A percentile compares a stretch with the other conserved stretches of the same genome.
Evolutionary conservation across 2,797 vertebrate species (phyloP).

Genomic region (Pristis pectinata): DNA sequence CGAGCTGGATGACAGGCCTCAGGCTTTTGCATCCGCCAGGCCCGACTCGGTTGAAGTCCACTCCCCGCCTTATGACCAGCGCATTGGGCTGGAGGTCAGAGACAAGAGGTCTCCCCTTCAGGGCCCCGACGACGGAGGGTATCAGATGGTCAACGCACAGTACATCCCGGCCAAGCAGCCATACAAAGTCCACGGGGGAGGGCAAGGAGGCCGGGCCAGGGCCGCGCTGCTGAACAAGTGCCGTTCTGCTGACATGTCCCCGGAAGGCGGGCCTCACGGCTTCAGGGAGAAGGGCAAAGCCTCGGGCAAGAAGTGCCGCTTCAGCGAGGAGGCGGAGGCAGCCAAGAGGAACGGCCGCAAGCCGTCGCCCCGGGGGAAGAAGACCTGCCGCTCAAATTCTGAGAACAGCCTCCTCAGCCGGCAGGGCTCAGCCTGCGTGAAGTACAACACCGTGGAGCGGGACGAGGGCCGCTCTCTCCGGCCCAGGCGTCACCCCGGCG

Average conservation of each 20-base stretch:
- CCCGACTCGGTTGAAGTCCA: slow-evolving; percentile 49
- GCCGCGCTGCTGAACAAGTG: slow-evolving; percentile 46
- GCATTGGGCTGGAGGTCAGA: slow-evolving; percentile 41
- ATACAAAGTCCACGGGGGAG: slow-evolving; percentile 40
- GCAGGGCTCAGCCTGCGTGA: slow-evolving; percentile 51
- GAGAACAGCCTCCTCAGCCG: slow-evolving; percentile 71
- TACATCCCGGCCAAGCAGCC: slow-evolving; percentile 68
- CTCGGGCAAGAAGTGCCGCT: slow-evolving; percentile 64
- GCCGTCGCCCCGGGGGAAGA: slow-evolving; percentile 55
- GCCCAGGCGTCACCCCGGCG: slow-evolving; percentile 37
- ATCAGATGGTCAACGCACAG: slow-evolving; percentile 68
- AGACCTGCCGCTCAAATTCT: slow-evolving; percentile 69
- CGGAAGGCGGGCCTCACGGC: slow-evolving; percentile 47
- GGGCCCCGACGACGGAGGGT: slow-evolving; percentile 47
- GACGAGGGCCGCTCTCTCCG: slow-evolving; percentile 54
- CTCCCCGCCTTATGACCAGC: slow-evolving; percentile 35
- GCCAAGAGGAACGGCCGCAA: slow-evolving; percentile 49
- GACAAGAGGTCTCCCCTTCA: slow-evolving; percentile 45
- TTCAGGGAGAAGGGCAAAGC: slow-evolving; percentile 45
- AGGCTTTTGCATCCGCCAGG: slow-evolving; percentile 52
- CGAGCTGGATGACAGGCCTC: slow-evolving; percentile 44
- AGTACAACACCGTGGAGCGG: slow-evolving; percentile 64
- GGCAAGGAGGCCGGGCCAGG: slow-evolving; percentile 44
- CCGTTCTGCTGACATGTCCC: slow-evolving; percentile 54
- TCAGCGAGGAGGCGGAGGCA: slow-evolving; percentile 56